Base-by-base conservation (phyloP, 2,888 invertebrate species). In the Gasteruption jaculator region DNA sequence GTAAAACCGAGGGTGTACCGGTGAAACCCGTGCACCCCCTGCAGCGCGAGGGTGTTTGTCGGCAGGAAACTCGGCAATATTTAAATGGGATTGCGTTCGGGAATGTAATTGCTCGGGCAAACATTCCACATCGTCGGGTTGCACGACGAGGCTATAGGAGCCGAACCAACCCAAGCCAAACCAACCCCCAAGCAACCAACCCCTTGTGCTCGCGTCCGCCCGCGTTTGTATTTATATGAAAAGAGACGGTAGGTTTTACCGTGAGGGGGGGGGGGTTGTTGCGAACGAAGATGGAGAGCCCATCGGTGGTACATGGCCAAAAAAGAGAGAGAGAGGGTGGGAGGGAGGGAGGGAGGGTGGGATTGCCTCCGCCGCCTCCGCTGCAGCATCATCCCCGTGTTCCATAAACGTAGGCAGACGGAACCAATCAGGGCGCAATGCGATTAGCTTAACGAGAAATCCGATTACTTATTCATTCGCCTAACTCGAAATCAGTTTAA, bases 381-480 rank as follows among this genome's bases (percentile, higher is more conserved):
- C n/a, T n/a, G n/a, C n/a, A n/a, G n/a, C n/a, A n/a, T n/a, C n/a
- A n/a, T n/a, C n/a, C n/a, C n/a, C n/a, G n/a, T n/a, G n/a, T n/a
- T n/a, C n/a, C n/a, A n/a, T n/a, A 61, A 61, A 60, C 59, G 56
- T 56, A 54, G 63, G 60, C 65, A 65, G 65, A 65, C 65, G 64
- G 61, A 65, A 65, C 66, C 68, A 68, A 68, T 69, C 67, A 68
- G 65, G 60, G 55, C 57, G 63, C 66, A 70, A 71, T 68, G 66
- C 65, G 68, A 71, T 71, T 71, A 71, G 65, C 66, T 69, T 71
- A 71, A 71, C 70, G 68, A 70, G 70, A 70, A 71, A 71, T 71
- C 68, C 67, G 67, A 71, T 71, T 71, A 71, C 71, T 71, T 71
- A 71, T 71, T 71, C 71, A 71, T 71, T 71, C 71, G 64, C 64